Evolutionary conservation across 1,140 invertebrate species (phyloP).

Genomic region (Battus philenor): DNA sequence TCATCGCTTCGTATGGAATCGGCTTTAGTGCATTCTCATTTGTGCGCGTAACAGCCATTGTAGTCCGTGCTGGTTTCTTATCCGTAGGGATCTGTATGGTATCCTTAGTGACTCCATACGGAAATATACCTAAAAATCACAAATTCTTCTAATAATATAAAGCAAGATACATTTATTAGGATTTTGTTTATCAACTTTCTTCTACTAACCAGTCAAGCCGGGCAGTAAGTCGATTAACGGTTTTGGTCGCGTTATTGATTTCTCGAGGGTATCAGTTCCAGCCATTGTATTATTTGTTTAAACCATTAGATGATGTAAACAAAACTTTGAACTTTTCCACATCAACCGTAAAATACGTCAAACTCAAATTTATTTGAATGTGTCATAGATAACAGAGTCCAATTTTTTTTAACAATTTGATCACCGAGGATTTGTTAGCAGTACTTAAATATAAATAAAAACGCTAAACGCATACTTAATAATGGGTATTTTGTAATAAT

Average conservation of each 20-base stretch:
- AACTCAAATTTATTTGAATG: no score
- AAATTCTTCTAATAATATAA: slow-evolving; percentile 38
- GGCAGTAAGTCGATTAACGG: slow-evolving; percentile 48
- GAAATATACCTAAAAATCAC: no score
- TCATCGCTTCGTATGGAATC: slow-evolving; percentile 50
- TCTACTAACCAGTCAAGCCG: slow-evolving; percentile 32
- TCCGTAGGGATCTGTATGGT: slow-evolving; percentile 30
- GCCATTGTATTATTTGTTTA: slow-evolving; percentile 25
- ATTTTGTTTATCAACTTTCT: not conserved
- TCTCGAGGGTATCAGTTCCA: slow-evolving; percentile 24
- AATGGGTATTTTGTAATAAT: no score
- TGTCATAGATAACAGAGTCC: no score
- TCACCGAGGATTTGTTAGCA: no score
- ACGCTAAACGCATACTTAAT: no score
- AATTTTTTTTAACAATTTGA: no score
- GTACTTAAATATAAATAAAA: no score
- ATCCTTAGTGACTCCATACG: no score
- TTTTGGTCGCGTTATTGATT: slow-evolving; percentile 28
- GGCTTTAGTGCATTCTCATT: slow-evolving; percentile 45
- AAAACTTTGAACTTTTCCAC: no score
- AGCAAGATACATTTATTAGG: not conserved
- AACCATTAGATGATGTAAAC: not conserved
- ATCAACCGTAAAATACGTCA: no score
- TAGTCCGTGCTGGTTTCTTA: slow-evolving; percentile 36
- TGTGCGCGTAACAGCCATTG: slow-evolving; percentile 29